A percentile compares a stretch with the other conserved stretches of the same genome.
Conservation (phyloP, 2,888 invertebrate species). For the Aricia artaxerxes region DNA sequence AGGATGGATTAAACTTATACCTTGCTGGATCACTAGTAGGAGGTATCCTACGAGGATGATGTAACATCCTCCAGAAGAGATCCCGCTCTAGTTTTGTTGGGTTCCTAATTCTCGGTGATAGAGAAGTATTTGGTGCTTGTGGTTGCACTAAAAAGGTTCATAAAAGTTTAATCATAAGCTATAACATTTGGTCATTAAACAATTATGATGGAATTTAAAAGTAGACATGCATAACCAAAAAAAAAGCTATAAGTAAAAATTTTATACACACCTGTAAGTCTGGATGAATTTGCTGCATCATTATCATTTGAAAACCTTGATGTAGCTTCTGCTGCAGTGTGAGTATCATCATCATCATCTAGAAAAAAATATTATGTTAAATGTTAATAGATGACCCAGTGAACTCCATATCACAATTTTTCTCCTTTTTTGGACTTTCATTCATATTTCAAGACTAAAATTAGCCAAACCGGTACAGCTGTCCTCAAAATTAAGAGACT, state of each 20-base stretch:
- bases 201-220: not conserved
- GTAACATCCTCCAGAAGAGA: conserved; percentile 53
- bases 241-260: no score
- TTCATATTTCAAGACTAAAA: no score
- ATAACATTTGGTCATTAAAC: not conserved
- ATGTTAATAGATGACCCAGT: not conserved
- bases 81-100: conserved; percentile 48
- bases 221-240: not conserved
- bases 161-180: not conserved
- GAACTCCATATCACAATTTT: not conserved
- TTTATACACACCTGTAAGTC: not conserved
- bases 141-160: not conserved
- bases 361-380: conserved; percentile 35
- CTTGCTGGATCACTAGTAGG: conserved; percentile 32
- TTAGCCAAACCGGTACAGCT: no score
- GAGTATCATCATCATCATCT: conserved; percentile 38
- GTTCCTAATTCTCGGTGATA: conserved; percentile 33
- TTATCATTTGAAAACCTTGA: conserved; percentile 15
- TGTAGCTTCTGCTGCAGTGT: not conserved
- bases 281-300: not conserved
- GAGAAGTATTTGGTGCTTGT: conserved; percentile 27
- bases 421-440: no score
- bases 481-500: no score
- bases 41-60: conserved; percentile 40
- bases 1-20: conserved; percentile 32